These are phyloP conservation scores for Silurus glanis DNA, from an alignment of 2,113 vertebrate genomes.

Conservation along the genomic window DNA sequence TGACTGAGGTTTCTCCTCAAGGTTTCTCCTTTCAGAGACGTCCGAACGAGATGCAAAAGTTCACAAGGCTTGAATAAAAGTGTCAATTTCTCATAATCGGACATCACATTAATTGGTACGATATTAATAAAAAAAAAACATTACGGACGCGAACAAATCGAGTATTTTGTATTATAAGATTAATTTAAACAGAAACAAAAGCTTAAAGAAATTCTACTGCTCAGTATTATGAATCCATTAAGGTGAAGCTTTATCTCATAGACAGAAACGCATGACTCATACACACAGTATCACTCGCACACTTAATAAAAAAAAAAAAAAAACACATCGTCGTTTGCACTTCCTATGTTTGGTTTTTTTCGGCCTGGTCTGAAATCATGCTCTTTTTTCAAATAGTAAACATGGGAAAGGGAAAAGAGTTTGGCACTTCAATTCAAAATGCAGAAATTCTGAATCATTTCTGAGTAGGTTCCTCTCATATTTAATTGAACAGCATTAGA, in stretches of 20 bases:
- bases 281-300: no score
- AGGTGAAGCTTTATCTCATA: no score
- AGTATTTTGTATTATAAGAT: background rate
- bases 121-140: background rate
- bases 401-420: no score
- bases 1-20: background rate
- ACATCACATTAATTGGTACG: background rate
- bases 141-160: background rate
- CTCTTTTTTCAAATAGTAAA: no score
- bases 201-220: no score
- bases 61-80: background rate
- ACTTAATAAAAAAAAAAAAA: no score
- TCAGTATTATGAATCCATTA: no score
- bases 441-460: no score
- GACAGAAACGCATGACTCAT: no score
- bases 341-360: background rate
- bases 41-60: background rate
- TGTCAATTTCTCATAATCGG: background rate
- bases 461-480: background rate
- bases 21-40: background rate
- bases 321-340: no score
- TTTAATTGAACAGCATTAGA: background rate
- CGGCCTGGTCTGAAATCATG: background rate
- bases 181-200: background rate
- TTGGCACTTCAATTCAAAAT: no score